phyloP scores from a whole-genome alignment of 2,797 vertebrate genomes.

The Tamandua tetradactyla region DNA sequence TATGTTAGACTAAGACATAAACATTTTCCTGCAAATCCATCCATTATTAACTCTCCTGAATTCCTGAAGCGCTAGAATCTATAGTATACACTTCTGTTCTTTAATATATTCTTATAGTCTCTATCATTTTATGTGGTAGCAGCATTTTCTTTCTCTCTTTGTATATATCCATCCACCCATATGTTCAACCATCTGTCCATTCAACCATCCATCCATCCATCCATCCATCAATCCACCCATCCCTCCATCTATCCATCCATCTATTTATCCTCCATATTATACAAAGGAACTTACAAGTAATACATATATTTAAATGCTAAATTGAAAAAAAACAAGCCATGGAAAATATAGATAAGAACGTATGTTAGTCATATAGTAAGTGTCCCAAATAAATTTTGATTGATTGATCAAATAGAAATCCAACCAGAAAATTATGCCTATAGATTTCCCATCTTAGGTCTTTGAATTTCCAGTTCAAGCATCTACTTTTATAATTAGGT shows the following conservation, averaged over 20 bases:
- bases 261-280: neutral
- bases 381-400: neutral
- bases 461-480: neutral
- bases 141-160: neutral
- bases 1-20: neutral
- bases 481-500: conserved; percentile 17
- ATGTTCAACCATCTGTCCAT: neutral
- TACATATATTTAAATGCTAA: neutral
- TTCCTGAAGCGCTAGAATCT: neutral
- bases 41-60: neutral
- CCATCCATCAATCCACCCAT: neutral
- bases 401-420: neutral
- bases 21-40: neutral
- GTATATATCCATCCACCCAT: neutral
- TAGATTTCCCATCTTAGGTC: neutral
- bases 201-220: neutral
- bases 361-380: neutral
- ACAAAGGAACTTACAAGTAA: neutral
- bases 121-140: neutral
- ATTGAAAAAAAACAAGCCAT: conserved; percentile 46
- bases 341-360: neutral
- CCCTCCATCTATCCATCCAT: neutral
- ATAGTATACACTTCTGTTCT: neutral
- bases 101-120: neutral
- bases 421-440: neutral